Conservation (phyloP, 2,797 vertebrate genomes). For the Tragopan temminckii region DNA sequence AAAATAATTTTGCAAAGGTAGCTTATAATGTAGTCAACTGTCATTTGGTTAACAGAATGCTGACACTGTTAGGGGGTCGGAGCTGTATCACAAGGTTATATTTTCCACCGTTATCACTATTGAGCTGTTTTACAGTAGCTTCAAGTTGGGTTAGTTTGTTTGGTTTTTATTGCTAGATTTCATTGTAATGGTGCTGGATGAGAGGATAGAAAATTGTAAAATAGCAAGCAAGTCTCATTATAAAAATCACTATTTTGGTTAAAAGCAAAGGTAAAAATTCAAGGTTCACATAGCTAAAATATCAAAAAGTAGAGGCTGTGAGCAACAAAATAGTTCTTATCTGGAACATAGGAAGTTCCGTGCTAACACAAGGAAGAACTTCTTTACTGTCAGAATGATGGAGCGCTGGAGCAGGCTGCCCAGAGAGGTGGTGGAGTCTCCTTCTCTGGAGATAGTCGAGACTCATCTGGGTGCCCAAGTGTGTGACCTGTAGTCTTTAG, state of each 20-base stretch:
- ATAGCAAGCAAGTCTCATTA: neutral
- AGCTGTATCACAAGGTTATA: neutral
- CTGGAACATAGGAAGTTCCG: too few relatives aligned
- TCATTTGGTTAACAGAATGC: neutral
- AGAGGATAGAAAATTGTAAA: neutral
- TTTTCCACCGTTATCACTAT: fast-evolving
- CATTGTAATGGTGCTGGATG: neutral
- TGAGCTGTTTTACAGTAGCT: neutral
- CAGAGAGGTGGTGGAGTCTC: too few relatives aligned
- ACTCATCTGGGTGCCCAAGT: too few relatives aligned
- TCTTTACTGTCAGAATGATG: too few relatives aligned
- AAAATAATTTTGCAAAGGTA: neutral
- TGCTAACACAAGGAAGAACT: too few relatives aligned
- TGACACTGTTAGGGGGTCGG: neutral
- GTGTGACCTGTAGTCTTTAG: too few relatives aligned
- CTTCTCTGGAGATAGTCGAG: too few relatives aligned
- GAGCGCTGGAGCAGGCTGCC: too few relatives aligned
- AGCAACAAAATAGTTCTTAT: neutral
- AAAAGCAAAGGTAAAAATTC: neutral
- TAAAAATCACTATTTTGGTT: neutral
- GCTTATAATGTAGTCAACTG: too few relatives aligned
- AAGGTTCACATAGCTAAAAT: neutral
- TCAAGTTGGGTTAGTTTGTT: neutral
- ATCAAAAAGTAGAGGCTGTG: neutral
- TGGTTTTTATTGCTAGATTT: too few relatives aligned